These are phyloP conservation scores for Lepidothrix coronata DNA, from an alignment of 2,113 vertebrate species.

Conservation along the genomic window DNA sequence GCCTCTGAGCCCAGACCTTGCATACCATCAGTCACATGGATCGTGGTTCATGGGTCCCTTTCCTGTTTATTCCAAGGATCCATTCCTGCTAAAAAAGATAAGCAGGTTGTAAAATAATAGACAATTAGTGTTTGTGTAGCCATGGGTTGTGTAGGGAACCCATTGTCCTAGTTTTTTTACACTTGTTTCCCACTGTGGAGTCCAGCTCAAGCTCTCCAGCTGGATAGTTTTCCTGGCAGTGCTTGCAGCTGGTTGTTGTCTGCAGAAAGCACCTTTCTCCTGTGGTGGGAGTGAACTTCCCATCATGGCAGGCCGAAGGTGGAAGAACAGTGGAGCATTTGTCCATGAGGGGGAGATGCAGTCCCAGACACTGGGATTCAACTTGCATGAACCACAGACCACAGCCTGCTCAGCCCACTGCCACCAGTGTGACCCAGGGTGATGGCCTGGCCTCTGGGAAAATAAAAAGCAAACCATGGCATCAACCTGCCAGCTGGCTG, in stretches of 20 bases:
- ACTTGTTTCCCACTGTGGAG: not conserved
- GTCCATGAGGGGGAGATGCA: not conserved
- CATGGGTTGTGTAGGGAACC: not conserved
- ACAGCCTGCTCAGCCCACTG: not conserved
- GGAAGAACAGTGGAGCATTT: not conserved
- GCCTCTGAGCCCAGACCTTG: not conserved
- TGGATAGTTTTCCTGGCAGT: not conserved
- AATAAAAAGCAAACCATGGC: not conserved
- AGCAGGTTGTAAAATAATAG: not conserved
- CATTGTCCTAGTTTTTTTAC: accelerated
- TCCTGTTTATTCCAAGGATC: not conserved
- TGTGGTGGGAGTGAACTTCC: not conserved
- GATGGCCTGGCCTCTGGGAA: not conserved
- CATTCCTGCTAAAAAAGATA: not conserved
- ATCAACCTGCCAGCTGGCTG: not conserved
- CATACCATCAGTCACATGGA: not conserved
- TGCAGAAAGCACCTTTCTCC: not conserved
- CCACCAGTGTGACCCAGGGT: not conserved
- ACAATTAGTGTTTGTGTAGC: not conserved
- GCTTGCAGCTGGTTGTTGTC: not conserved
- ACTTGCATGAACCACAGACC: not conserved
- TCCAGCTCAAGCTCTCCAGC: not conserved
- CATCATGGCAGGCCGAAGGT: accelerated
- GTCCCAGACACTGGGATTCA: not conserved
- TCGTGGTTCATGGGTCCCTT: not conserved